These are phyloP conservation scores for Odontamblyopus rebecca DNA, from an alignment of 2,797 vertebrate species.

Conservation along the genomic window DNA sequence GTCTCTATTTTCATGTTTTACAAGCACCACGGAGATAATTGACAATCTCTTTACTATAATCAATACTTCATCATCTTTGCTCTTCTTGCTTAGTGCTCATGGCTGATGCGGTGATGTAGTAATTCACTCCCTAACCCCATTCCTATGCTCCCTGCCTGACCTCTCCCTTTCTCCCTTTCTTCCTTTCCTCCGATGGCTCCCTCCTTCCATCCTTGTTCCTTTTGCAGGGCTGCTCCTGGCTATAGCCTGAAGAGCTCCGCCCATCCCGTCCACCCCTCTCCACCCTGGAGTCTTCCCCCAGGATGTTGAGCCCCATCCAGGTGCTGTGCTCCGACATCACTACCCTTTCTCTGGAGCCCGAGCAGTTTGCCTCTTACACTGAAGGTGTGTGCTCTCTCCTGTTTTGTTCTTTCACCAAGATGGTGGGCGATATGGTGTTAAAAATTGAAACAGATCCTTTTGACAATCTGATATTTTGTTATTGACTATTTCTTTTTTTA, in stretches of 20 bases:
- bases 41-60: slow-evolving; percentile 30
- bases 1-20: slow-evolving; percentile 46
- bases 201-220: slow-evolving; percentile 64
- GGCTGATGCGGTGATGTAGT: slow-evolving; percentile 67
- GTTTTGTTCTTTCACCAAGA: slow-evolving; percentile 50
- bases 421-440: too few species aligned
- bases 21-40: slow-evolving; percentile 29
- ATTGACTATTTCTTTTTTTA: too few species aligned
- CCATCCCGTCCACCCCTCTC: slow-evolving; percentile 77
- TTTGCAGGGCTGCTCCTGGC: slow-evolving; percentile 82
- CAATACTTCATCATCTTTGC: slow-evolving; percentile 25
- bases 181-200: slow-evolving; percentile 33
- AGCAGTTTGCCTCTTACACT: slow-evolving; percentile 82
- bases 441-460: too few species aligned
- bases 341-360: slow-evolving; percentile 82
- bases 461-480: too few species aligned
- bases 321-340: slow-evolving; percentile 84
- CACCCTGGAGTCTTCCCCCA: slow-evolving; percentile 80
- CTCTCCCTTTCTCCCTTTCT: slow-evolving; percentile 32
- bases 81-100: slow-evolving; percentile 55
- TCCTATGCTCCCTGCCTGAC: slow-evolving; percentile 30
- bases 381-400: slow-evolving; percentile 79
- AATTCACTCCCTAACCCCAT: slow-evolving; percentile 67
- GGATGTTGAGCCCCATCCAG: slow-evolving; percentile 84
- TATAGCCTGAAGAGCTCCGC: slow-evolving; percentile 81